Conservation (phyloP, 2,113 vertebrate species). For the Acanthochromis polyacanthus region DNA sequence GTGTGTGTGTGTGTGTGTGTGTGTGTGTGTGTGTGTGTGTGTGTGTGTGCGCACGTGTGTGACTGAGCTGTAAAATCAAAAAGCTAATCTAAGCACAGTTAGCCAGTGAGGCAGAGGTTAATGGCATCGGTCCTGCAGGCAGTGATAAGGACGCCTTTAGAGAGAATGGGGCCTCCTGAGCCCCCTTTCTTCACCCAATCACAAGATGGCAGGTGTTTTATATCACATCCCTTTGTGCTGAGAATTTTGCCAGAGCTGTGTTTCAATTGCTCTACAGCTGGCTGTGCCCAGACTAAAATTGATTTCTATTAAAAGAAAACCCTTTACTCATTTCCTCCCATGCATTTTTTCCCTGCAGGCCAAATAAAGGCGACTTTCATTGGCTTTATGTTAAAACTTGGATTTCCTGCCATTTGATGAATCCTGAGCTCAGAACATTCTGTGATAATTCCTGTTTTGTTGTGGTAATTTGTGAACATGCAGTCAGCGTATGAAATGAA, state of each 20-base stretch:
- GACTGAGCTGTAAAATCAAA: slow-evolving; percentile 60
- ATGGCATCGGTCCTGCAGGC: slow-evolving; percentile 70
- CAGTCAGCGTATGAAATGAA: slow-evolving; percentile 21
- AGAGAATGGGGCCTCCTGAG: slow-evolving; percentile 50
- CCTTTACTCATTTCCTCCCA: slow-evolving; percentile 19
- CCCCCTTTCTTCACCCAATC: slow-evolving; percentile 66
- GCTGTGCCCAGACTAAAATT: slow-evolving; percentile 52
- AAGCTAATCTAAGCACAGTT: slow-evolving; percentile 65
- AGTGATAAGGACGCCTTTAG: slow-evolving; percentile 71
- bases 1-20: slow-evolving; percentile 13
- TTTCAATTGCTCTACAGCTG: slow-evolving; percentile 50
- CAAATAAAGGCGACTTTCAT: slow-evolving; percentile 27
- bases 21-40: not conserved
- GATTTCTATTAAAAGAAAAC: slow-evolving; percentile 57
- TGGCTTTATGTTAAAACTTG: slow-evolving; percentile 33
- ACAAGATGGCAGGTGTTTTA: slow-evolving; percentile 69
- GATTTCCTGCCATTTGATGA: slow-evolving; percentile 35
- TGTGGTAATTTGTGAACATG: slow-evolving; percentile 35
- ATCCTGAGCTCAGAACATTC: slow-evolving; percentile 7
- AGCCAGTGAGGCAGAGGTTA: slow-evolving; percentile 63
- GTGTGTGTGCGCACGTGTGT: not conserved
- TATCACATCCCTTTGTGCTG: slow-evolving; percentile 69
- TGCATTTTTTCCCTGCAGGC: slow-evolving; percentile 23
- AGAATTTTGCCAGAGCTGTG: slow-evolving; percentile 49
- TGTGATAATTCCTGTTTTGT: slow-evolving; percentile 37